A percentile compares a stretch with the other conserved stretches of the same genome.
phyloP scores from a whole-genome alignment of 2,888 invertebrate species.

The Tinea trinotella region DNA sequence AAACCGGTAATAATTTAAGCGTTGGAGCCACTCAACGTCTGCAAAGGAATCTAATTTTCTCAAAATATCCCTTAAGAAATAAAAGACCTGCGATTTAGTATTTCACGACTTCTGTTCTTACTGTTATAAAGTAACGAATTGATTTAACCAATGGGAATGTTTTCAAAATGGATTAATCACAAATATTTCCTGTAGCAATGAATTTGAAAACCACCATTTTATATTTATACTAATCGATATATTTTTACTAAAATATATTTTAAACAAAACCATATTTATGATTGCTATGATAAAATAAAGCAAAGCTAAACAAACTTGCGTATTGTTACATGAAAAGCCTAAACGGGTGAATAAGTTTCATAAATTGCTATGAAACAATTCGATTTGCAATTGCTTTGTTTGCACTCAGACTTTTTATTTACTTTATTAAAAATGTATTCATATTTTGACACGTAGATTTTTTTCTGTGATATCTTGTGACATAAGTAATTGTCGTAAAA shows the following conservation, averaged over 20 bases:
- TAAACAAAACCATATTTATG: not conserved
- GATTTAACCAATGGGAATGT: too few relatives aligned
- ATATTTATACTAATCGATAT: too few relatives aligned
- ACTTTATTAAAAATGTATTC: not conserved
- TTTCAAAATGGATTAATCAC: too few relatives aligned
- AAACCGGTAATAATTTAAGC: constrained; percentile 20
- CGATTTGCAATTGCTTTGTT: not conserved
- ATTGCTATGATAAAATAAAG: not conserved
- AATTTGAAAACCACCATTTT: too few relatives aligned
- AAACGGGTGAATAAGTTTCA: not conserved
- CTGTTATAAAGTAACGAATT: not conserved
- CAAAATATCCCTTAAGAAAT: constrained; percentile 3
- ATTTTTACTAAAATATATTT: not conserved
- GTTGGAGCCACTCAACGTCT: constrained; percentile 18
- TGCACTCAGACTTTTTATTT: not conserved
- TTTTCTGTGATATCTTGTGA: not conserved
- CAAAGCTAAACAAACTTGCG: not conserved
- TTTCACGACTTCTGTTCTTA: not conserved
- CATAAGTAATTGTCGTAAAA: too few relatives aligned
- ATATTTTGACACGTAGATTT: not conserved
- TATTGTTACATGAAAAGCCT: not conserved
- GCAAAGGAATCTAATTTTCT: constrained; percentile 19
- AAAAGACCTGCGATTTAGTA: constrained; percentile 5
- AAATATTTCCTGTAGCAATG: too few relatives aligned
- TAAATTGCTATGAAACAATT: not conserved